Conservation (phyloP, 2,113 vertebrate species). For the Crotalus tigris region DNA sequence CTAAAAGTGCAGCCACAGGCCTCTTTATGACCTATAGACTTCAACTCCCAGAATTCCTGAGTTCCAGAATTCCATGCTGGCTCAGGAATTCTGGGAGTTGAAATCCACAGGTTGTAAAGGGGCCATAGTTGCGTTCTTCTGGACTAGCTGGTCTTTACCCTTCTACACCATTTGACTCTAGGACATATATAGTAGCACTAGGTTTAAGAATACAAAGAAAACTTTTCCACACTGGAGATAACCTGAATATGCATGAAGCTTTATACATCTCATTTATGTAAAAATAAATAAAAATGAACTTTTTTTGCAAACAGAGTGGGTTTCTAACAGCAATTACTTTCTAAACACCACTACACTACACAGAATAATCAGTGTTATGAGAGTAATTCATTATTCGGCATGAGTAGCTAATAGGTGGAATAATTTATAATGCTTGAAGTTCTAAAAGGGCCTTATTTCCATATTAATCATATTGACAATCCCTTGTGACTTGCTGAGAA, state of each 20-base stretch:
- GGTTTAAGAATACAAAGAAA: not conserved
- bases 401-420: conserved; percentile 67
- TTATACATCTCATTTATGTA: not conserved
- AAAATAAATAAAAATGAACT: conserved; percentile 10
- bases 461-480: conserved; percentile 34
- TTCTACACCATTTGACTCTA: not conserved
- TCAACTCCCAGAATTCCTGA: too few species aligned
- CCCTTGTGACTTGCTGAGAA: conserved; percentile 10
- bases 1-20: too few species aligned
- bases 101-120: too few species aligned
- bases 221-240: not conserved
- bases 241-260: not conserved
- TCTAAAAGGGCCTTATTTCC: conserved; percentile 53
- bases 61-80: too few species aligned
- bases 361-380: conserved; percentile 66
- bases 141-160: not conserved
- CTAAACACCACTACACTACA: conserved; percentile 66
- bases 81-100: too few species aligned
- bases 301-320: conserved; percentile 32
- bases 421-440: conserved; percentile 65
- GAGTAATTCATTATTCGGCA: conserved; percentile 75
- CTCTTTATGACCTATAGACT: too few species aligned
- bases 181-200: not conserved
- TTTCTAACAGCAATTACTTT: conserved; percentile 67
- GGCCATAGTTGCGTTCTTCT: too few species aligned